A percentile compares a stretch with the other conserved stretches of the same genome.
phyloP scores from a whole-genome alignment of 2,797 vertebrate genomes.

The Rhynchonycteris naso region DNA sequence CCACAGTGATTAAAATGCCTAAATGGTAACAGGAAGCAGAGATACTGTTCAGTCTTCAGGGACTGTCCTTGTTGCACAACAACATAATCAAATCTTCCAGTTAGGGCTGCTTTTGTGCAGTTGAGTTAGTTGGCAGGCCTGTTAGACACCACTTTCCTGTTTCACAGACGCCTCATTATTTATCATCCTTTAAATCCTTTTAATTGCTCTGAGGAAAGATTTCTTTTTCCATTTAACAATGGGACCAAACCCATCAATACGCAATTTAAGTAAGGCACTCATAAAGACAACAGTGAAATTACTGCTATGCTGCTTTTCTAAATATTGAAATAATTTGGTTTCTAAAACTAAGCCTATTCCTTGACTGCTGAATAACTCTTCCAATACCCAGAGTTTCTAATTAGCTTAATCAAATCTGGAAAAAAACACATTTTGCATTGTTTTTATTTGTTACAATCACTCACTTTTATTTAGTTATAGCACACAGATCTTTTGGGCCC shows the following conservation, averaged over 20 bases:
- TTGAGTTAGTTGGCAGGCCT: not conserved
- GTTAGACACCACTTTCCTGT: slow-evolving; percentile 11
- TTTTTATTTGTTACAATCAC: slow-evolving; percentile 65
- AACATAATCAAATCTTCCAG: slow-evolving; percentile 61
- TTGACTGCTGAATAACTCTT: slow-evolving; percentile 58
- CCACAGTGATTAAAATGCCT: slow-evolving; percentile 59
- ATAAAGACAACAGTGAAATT: slow-evolving; percentile 52
- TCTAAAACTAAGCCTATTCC: not conserved
- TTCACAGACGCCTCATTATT: slow-evolving; percentile 43
- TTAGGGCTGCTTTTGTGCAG: not conserved
- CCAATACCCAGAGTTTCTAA: slow-evolving; percentile 63
- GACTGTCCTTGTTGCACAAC: slow-evolving; percentile 55
- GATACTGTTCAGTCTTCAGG: slow-evolving; percentile 31
- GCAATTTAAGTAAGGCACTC: slow-evolving; percentile 58
- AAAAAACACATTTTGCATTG: slow-evolving; percentile 12
- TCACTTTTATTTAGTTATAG: slow-evolving; percentile 42
- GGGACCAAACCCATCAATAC: slow-evolving; percentile 53
- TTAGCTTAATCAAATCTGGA: slow-evolving; percentile 72
- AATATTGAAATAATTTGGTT: slow-evolving; percentile 55
- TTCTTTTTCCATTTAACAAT: slow-evolving; percentile 66
- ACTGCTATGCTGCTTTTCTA: slow-evolving; percentile 26
- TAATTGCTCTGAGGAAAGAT: slow-evolving; percentile 65
- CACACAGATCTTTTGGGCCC: slow-evolving; percentile 67
- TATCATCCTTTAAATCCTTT: slow-evolving; percentile 46
- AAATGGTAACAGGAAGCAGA: not conserved